Percentiles rank a stretch among this genome's conserved stretches.
Conservation (phyloP, 2,113 vertebrate genomes). For the Okapia johnstoni region DNA sequence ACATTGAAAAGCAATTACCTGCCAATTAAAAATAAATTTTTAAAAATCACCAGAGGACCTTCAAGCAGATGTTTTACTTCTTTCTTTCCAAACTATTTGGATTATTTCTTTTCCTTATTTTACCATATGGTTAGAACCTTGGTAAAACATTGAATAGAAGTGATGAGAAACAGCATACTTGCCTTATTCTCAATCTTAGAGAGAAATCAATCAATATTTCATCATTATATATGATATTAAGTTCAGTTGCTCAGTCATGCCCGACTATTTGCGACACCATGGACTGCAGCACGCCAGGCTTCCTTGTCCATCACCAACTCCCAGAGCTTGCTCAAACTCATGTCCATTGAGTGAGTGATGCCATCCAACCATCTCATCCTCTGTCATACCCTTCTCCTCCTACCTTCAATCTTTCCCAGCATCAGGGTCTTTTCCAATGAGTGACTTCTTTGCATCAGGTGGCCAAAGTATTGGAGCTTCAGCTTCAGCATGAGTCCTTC, state of each 20-base stretch:
- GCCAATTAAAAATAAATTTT: not conserved
- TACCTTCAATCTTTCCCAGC: not conserved
- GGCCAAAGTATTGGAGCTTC: not conserved
- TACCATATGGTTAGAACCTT: not conserved
- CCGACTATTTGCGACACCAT: accelerated
- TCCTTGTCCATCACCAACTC: not conserved
- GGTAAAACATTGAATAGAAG: not conserved
- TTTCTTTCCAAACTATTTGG: not conserved
- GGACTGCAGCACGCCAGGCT: not conserved
- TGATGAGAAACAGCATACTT: not conserved
- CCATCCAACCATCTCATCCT: not conserved
- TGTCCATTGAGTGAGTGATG: not conserved
- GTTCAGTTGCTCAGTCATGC: not conserved
- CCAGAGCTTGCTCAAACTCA: not conserved
- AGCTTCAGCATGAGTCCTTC: not conserved
- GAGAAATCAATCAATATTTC: not conserved
- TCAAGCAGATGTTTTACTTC: not conserved
- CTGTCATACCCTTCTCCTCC: not conserved
- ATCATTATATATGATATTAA: not conserved
- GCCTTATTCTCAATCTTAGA: not conserved
- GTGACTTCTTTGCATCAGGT: not conserved
- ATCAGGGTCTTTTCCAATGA: not conserved
- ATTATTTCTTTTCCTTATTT: not conserved
- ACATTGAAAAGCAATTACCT: not conserved
- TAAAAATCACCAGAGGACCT: not conserved